phyloP scores from a whole-genome alignment of 2,113 vertebrate species.

The Todiramphus saurophagus region DNA sequence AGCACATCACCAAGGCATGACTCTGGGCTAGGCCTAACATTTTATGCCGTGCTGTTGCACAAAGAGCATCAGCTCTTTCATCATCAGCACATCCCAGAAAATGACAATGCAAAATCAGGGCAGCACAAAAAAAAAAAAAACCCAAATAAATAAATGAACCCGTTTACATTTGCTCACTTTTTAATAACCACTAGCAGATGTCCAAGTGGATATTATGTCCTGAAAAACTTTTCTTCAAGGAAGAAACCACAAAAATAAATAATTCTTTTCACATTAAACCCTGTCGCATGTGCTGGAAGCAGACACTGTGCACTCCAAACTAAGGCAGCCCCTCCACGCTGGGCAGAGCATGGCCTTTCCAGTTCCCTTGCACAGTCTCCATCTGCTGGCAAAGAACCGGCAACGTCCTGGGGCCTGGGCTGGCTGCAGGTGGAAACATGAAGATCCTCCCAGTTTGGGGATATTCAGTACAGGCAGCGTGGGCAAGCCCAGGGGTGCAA shows the following conservation, averaged over 20 bases:
- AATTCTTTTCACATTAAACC: neutral
- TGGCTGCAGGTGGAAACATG: rapidly evolving
- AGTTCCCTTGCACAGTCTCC: neutral
- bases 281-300: neutral
- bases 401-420: neutral
- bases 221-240: neutral
- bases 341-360: neutral
- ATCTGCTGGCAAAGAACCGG: neutral
- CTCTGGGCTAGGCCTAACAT: neutral
- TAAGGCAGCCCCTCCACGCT: neutral
- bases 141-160: neutral
- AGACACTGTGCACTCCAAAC: neutral
- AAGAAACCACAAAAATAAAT: neutral
- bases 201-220: neutral
- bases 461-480: rapidly evolving
- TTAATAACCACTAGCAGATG: neutral
- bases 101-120: neutral
- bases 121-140: neutral
- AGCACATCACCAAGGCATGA: neutral
- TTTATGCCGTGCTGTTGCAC: neutral
- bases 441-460: neutral
- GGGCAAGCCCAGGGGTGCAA: neutral
- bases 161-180: neutral
- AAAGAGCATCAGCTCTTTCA: neutral
- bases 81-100: neutral